Evolutionary conservation across 2,888 invertebrate genomes (phyloP).

Genomic region (Orthosia gothica): DNA sequence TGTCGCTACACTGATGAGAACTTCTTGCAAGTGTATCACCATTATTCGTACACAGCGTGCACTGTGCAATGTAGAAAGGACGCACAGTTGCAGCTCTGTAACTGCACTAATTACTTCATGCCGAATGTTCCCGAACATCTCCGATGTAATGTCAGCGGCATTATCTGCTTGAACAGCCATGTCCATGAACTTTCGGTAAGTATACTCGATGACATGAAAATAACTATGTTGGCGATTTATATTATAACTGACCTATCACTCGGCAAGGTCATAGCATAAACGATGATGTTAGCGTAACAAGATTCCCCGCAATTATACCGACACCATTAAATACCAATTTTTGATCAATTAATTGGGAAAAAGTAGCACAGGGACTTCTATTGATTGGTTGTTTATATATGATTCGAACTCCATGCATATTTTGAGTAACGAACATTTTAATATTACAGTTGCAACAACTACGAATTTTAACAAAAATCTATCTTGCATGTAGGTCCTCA

Average conservation of each 20-base stretch:
- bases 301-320: constrained; percentile 2
- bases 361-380: neutral
- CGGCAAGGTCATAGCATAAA: neutral
- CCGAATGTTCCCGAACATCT: constrained; percentile 91
- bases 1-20: constrained; percentile 95
- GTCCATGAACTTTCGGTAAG: constrained; percentile 92
- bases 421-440: neutral
- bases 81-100: constrained; percentile 92
- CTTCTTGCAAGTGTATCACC: constrained; percentile 90
- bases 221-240: neutral
- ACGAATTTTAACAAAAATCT: neutral
- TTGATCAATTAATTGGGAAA: neutral
- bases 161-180: constrained; percentile 93
- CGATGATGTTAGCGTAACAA: neutral
- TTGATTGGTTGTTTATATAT: neutral
- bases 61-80: constrained; percentile 94
- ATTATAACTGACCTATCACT: neutral
- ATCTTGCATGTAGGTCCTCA: constrained; percentile 77
- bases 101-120: constrained; percentile 94
- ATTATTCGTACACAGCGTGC: constrained; percentile 94
- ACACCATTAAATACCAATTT: neutral
- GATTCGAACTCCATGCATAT: neutral
- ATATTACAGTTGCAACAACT: neutral
- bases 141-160: constrained; percentile 93
- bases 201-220: constrained; percentile 30